phyloP scores from a whole-genome alignment of 2,888 invertebrate species.

The Troides helena region DNA sequence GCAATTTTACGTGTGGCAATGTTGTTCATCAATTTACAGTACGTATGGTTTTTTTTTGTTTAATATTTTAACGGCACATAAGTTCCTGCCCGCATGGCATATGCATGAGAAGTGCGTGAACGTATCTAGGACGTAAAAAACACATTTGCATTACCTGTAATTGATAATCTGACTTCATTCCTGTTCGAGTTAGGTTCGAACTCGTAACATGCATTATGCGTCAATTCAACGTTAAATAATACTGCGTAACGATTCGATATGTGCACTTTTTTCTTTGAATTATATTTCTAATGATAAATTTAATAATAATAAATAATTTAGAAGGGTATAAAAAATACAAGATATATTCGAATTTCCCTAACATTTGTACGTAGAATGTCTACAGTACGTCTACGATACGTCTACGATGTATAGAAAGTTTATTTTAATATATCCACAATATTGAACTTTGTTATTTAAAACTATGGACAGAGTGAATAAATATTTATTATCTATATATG shows the following conservation, averaged over 20 bases:
- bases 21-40: conserved; percentile 62
- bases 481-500: too few relatives aligned
- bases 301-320: neutral
- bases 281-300: neutral
- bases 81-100: conserved; percentile 28
- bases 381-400: neutral
- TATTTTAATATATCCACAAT: neutral
- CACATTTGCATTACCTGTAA: conserved; percentile 33
- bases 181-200: conserved; percentile 25
- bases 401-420: neutral
- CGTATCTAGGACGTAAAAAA: conserved; percentile 26
- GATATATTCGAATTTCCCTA: neutral
- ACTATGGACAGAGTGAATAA: neutral
- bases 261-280: conserved; percentile 21
- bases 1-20: conserved; percentile 78
- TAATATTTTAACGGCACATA: conserved; percentile 33
- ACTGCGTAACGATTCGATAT: conserved; percentile 36
- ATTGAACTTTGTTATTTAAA: neutral
- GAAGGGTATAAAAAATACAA: neutral
- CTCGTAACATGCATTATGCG: conserved; percentile 35
- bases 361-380: neutral
- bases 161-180: conserved; percentile 33
- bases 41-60: conserved; percentile 49
- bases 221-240: conserved; percentile 35
- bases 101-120: conserved; percentile 17